A percentile compares a stretch with the other conserved stretches of the same genome.
These are phyloP conservation scores for Abscondita cerata DNA, from an alignment of 2,888 invertebrate genomes.

Conservation along the genomic window DNA sequence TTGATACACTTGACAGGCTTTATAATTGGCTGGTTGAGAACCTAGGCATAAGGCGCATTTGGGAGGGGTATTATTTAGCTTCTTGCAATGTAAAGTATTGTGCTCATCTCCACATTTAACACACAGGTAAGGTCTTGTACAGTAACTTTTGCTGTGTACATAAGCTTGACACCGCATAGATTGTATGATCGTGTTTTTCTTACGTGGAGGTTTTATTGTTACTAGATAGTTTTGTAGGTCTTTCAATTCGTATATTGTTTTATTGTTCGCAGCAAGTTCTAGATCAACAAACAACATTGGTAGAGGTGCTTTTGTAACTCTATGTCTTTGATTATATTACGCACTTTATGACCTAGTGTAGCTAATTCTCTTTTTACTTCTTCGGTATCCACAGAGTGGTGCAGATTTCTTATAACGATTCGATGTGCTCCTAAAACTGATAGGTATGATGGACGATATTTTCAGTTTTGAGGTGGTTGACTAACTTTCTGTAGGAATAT, in stretches of 20 bases:
- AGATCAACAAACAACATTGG: too few species aligned
- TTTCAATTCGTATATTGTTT: background rate
- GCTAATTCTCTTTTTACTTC: conserved; percentile 5
- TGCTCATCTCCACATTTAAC: too few species aligned
- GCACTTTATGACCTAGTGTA: background rate
- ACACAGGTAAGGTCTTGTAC: too few species aligned
- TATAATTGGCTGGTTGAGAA: background rate
- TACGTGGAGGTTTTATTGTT: conserved; percentile 10
- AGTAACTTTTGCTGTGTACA: too few species aligned
- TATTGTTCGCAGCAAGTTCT: too few species aligned
- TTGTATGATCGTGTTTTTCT: too few species aligned
- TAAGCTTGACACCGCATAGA: too few species aligned
- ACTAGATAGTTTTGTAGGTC: background rate
- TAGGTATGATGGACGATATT: conserved; percentile 7
- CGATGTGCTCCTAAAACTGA: conserved; percentile 4
- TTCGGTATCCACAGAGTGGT: conserved; percentile 9
- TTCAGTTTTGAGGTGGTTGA: conserved; percentile 4
- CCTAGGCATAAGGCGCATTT: background rate
- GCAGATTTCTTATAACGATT: conserved; percentile 4
- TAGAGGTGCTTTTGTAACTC: too few species aligned
- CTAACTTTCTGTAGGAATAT: conserved; percentile 3
- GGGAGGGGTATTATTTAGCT: too few species aligned
- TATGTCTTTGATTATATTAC: too few species aligned
- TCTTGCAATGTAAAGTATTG: too few species aligned
- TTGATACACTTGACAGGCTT: background rate